Evolutionary conservation across 1,140 invertebrate species (phyloP), one percentile per base, ranked within the genome.

Genomic region (Ceratosolen fusciceps): DNA sequence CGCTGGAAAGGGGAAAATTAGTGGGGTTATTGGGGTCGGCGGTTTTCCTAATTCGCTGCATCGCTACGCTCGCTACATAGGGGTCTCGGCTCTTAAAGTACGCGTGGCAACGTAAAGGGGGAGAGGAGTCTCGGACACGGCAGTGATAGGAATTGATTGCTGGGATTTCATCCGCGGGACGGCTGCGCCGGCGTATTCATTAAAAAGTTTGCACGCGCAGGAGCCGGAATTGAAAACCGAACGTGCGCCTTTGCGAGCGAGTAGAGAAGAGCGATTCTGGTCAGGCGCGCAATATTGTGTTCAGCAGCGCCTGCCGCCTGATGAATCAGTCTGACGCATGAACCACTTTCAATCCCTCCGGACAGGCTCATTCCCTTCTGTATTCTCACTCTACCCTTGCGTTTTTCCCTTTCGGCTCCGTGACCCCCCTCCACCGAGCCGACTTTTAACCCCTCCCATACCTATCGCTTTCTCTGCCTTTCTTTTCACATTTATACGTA

Each of bases 251-350:
- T 70, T 70, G 49, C 12, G 1, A 47, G 47, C 43, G 31, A 71
- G 68, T 71, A 52, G 29, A 71, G 3, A 68, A 43, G 37, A 10
- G 9, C 37, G 65, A 68, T 39, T 68, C 14, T 68, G 65, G 65
- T 43, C 65, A 43, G 65, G n/a, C 65, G 37, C 24, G 37, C 65
- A 68, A 68, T 68, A 68, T 68, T 68, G 65, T 10, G 9, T 21
- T n/a, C 65, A 43, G 24, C 65, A 49, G 31, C 47, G 3, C 14
- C 24, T 49, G 79, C 81, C 82, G 79, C 81, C 82, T 87, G 86
- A 87, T 86, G 86, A 86, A 87, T 87, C 83, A 85, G 81, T 75
- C 83, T 81, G 77, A 82, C 82, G 83, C 83, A 83, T 84, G 85
- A 80, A 82, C 74, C 80, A 77, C 67, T 79, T 75, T 83, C 71